Base-by-base conservation (phyloP, 2,113 vertebrate genomes). In the Crotalus helleri region DNA sequence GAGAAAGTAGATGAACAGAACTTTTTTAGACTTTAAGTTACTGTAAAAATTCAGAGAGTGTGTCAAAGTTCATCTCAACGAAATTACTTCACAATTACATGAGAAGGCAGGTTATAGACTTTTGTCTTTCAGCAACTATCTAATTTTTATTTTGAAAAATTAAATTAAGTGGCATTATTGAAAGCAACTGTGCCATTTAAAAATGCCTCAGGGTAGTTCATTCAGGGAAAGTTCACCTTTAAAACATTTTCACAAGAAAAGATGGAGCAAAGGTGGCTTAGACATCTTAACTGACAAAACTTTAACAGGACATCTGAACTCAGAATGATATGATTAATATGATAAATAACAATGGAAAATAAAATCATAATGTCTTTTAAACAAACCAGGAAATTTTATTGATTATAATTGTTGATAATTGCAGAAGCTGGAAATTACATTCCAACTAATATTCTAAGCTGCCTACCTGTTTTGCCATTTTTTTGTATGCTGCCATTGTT, bases 171-270 rank as follows among this genome's bases (percentile, higher is more conserved):
- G 81, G 39, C 93, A 92, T 33, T 44, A 88, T 57, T 90, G 23
- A 90, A 94, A 95, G 33, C 17, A 92, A 93, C 69, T 4, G 23
- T 88, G 51, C 26, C 1, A 88, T 94, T 93, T 93, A 55, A 21
- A 88, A 93, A n/a, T 1, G 0, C 64, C 91, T 12, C 2, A 17
- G 59, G 49, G 26, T 90, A 81, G 94, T 69, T 69, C 7, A 33
- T 90, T 92, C 58, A 90, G 58, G 59, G 51, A 90, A 90, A 92
- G 88, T 92, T 74, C 26, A 74, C 88, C 59, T 92, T 90, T 92
- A 90, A 92, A 92, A 69, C 46, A 85, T 54, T 93, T 54, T 51
- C 61, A 53, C 17, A 19, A 59, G 88, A 69, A 93, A 88, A 59
- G 51, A 46, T 51, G 55, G n/a, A 91, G 51, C 49, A 92, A 87